Evolutionary conservation across 1,140 invertebrate species (phyloP).

Genomic region (Branchinecta lynchi): DNA sequence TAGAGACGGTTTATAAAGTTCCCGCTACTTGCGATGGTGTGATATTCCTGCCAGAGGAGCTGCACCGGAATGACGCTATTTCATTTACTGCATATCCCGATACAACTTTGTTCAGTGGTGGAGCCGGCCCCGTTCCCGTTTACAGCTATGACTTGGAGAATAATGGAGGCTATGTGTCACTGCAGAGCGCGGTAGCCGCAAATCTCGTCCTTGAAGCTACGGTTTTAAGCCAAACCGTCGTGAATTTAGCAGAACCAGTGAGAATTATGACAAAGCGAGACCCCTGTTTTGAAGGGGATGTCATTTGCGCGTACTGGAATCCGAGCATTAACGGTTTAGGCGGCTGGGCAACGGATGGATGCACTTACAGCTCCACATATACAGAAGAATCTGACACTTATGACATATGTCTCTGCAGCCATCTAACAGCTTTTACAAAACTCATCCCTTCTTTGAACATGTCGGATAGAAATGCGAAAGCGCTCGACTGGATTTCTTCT

Average conservation of each 20-base stretch:
- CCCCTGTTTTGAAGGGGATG: not conserved
- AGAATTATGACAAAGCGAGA: not conserved
- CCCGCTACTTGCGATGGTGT: not conserved
- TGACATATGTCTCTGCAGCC: conserved; percentile 25
- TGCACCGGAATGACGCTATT: not conserved
- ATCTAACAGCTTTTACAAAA: conserved; percentile 23
- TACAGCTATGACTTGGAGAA: not conserved
- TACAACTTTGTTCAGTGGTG: not conserved
- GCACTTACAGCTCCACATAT: conserved; percentile 15
- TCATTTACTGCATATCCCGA: not conserved
- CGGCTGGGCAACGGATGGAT: conserved; percentile 24
- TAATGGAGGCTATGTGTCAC: not conserved
- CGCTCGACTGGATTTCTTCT: conserved; percentile 24
- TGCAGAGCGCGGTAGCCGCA: not conserved
- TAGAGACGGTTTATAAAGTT: no score
- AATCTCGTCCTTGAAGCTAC: not conserved
- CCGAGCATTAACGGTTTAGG: conserved; percentile 22
- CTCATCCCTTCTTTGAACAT: not conserved
- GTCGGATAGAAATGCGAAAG: not conserved
- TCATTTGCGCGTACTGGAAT: conserved; percentile 24
- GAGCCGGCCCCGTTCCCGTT: not conserved
- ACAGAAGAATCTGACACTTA: conserved; percentile 13
- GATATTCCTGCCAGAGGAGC: not conserved
- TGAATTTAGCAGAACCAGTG: not conserved
- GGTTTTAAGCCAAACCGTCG: not conserved